phyloP scores from a whole-genome alignment of 1,140 invertebrate species.

The Galleria mellonella region DNA sequence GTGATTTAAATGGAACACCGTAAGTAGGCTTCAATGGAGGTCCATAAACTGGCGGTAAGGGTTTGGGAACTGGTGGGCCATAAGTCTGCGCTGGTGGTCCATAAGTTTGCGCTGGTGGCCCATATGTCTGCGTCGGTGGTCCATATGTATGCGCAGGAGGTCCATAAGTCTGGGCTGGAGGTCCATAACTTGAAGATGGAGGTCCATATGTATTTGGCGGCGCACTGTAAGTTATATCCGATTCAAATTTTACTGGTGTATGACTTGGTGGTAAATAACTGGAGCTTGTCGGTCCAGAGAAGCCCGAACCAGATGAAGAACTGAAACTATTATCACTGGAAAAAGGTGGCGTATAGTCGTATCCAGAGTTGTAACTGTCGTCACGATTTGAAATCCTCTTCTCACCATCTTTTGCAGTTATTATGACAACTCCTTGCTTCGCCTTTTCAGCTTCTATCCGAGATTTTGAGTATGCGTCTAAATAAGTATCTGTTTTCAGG shows the following conservation, averaged over 20 bases:
- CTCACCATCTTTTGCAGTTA: slow-evolving; percentile 63
- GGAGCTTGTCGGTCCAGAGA: slow-evolving; percentile 39
- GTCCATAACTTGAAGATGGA: slow-evolving; percentile 43
- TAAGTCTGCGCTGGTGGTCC: slow-evolving; percentile 36
- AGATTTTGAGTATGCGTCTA: slow-evolving; percentile 62
- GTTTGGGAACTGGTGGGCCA: slow-evolving; percentile 47
- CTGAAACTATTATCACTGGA: slow-evolving; percentile 39
- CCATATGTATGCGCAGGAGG: slow-evolving; percentile 40
- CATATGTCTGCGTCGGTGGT: slow-evolving; percentile 50
- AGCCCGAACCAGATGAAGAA: slow-evolving; percentile 23
- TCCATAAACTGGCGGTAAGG: slow-evolving; percentile 60
- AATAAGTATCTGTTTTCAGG: slow-evolving; percentile 54
- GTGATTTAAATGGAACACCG: slow-evolving; percentile 72
- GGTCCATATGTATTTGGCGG: slow-evolving; percentile 51
- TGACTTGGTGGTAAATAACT: slow-evolving; percentile 35
- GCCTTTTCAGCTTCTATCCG: slow-evolving; percentile 61
- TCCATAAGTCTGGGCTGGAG: slow-evolving; percentile 32
- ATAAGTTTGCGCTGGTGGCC: slow-evolving; percentile 45
- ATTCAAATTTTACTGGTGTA: slow-evolving; percentile 52
- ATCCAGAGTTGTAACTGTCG: slow-evolving; percentile 49
- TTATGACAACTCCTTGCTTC: slow-evolving; percentile 60
- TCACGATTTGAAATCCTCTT: slow-evolving; percentile 62
- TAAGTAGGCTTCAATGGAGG: slow-evolving; percentile 60
- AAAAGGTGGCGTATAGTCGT: slow-evolving; percentile 53
- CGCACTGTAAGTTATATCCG: slow-evolving; percentile 49